phyloP scores from a whole-genome alignment of 2,797 vertebrate genomes.

The Muscicapa comitata region DNA sequence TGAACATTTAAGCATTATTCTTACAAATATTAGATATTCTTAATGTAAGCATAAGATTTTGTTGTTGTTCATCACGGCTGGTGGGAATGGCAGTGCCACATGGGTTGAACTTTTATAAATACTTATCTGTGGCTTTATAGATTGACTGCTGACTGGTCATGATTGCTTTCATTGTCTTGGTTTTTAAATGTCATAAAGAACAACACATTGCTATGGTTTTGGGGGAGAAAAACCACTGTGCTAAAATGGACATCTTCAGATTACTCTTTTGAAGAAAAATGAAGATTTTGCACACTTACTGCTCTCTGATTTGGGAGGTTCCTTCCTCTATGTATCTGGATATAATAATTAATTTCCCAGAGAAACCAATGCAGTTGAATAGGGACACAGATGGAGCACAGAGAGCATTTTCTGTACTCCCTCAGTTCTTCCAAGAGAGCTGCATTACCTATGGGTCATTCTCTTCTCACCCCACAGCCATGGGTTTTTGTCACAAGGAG shows the following conservation, averaged over 20 bases:
- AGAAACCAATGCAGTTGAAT: not conserved
- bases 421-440: not conserved
- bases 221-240: not conserved
- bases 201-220: rapidly evolving
- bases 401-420: not conserved
- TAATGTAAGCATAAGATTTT: not conserved
- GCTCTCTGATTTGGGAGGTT: not conserved
- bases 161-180: not conserved
- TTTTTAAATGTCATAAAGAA: not conserved
- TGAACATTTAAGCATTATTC: not conserved
- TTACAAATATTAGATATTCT: not conserved
- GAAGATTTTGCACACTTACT: not conserved
- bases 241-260: not conserved
- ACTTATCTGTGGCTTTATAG: not conserved
- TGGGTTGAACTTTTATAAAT: not conserved
- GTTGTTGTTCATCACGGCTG: not conserved
- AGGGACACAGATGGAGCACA: not conserved
- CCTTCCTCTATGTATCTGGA: not conserved
- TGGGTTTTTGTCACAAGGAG: not conserved
- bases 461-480: not conserved
- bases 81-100: not conserved
- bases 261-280: not conserved
- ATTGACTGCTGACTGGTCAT: not conserved
- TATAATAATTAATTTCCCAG: not conserved
- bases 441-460: slow-evolving; percentile 11